phyloP scores from a whole-genome alignment of 2,888 invertebrate species.

The Osmoderma eremita region DNA sequence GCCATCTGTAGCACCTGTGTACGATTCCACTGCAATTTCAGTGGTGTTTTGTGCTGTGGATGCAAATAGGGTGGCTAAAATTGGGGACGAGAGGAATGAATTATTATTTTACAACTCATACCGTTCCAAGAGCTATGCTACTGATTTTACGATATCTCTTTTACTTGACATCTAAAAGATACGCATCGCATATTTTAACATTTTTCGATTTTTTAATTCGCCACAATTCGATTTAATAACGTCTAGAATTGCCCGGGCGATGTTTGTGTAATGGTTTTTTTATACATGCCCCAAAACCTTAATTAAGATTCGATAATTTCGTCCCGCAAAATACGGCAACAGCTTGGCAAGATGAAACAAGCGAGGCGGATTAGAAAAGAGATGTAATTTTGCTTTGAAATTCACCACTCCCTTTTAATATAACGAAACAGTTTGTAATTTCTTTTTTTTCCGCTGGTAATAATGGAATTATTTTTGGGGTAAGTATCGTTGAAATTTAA shows the following conservation, averaged over 20 bases:
- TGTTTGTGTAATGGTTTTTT: constrained; percentile 12
- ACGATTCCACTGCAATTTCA: constrained; percentile 40
- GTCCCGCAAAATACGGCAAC: neutral
- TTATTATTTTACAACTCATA: neutral
- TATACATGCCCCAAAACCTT: constrained; percentile 4
- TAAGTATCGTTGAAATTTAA: no score
- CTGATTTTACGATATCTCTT: no score
- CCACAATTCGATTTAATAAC: constrained; percentile 1
- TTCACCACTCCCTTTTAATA: no score
- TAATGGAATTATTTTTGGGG: no score
- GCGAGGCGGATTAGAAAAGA: no score
- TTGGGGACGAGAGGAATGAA: constrained; percentile 40
- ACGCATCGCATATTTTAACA: no score
- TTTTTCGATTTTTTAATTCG: constrained; percentile 2
- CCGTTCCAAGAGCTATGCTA: no score
- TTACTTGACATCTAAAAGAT: no score
- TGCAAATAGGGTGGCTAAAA: constrained; percentile 57
- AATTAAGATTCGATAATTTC: constrained; percentile 13
- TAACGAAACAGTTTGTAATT: no score
- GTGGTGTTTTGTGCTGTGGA: constrained; percentile 51
- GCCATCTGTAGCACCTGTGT: constrained; percentile 43
- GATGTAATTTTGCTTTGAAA: no score
- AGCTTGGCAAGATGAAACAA: neutral
- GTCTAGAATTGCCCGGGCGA: neutral
- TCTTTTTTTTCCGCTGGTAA: no score